phyloP scores from a whole-genome alignment of 2,888 invertebrate genomes.

The Pristionchus arcanus region DNA sequence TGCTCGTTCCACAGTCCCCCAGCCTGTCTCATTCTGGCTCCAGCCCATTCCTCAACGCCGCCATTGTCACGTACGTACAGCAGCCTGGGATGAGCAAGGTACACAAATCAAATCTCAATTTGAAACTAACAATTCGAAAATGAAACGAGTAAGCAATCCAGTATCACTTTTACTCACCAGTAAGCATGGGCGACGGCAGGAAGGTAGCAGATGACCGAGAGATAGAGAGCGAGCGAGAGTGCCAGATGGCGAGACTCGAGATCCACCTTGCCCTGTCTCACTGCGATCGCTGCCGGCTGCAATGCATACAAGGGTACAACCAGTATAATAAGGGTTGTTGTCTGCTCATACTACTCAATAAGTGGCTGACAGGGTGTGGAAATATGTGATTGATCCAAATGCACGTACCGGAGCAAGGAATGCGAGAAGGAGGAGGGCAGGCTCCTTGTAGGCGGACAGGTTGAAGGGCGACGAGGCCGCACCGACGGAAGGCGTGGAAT shows the following conservation, averaged over 20 bases:
- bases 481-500: not conserved
- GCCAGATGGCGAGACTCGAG: slow-evolving; percentile 51
- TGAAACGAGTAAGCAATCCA: not conserved
- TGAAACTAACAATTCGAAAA: not conserved
- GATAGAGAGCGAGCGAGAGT: slow-evolving; percentile 35
- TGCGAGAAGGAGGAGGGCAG: not conserved
- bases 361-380: too few relatives aligned
- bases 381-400: not conserved
- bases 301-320: not conserved
- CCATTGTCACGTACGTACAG: slow-evolving; percentile 48
- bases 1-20: slow-evolving; percentile 28
- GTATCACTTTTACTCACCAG: not conserved
- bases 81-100: not conserved
- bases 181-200: slow-evolving; percentile 46
- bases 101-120: not conserved
- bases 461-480: slow-evolving; percentile 11
- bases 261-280: slow-evolving; percentile 41
- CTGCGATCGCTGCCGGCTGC: slow-evolving; percentile 43
- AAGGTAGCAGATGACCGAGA: slow-evolving; percentile 39
- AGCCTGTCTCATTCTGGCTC: slow-evolving; percentile 2
- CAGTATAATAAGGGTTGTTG: too few relatives aligned
- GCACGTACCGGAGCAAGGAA: slow-evolving; percentile 20
- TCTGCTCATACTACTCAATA: too few relatives aligned
- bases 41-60: slow-evolving; percentile 30
- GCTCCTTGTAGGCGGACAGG: not conserved